These are phyloP conservation scores for Colaptes auratus DNA, from an alignment of 2,113 vertebrate species.

Conservation along the genomic window DNA sequence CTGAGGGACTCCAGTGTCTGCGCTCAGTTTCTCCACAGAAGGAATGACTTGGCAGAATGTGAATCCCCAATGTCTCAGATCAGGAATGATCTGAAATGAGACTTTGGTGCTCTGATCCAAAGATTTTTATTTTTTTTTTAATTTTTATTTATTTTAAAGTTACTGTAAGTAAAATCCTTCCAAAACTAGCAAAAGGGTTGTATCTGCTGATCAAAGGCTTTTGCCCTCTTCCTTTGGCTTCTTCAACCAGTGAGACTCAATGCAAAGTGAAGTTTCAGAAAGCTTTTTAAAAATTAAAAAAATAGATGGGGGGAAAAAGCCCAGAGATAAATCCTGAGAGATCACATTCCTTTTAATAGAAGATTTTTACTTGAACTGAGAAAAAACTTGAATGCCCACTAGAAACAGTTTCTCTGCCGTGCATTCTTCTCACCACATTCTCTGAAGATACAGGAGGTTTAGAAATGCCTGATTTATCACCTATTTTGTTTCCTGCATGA, in stretches of 20 bases:
- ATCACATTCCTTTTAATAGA: neutral
- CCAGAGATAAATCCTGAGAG: neutral
- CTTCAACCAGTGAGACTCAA: neutral
- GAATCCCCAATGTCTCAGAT: neutral
- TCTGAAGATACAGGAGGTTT: neutral
- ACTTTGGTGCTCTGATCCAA: neutral
- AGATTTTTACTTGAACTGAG: neutral
- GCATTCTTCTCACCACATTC: neutral
- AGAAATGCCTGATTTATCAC: neutral
- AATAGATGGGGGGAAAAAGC: rapidly evolving
- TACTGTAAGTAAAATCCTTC: neutral
- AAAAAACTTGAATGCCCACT: neutral
- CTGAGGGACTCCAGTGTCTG: neutral
- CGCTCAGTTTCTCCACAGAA: neutral
- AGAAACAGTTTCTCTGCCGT: neutral
- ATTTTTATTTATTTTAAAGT: neutral
- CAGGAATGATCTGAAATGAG: neutral
- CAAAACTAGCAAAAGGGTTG: neutral
- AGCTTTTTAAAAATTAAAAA: neutral
- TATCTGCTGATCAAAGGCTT: neutral
- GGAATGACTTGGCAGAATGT: neutral
- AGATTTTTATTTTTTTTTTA: neutral
- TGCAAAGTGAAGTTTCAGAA: neutral
- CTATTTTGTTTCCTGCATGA: neutral
- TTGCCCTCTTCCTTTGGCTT: neutral